Percentiles rank a stretch among this genome's conserved stretches.
These are phyloP conservation scores for Hypomecis atomaria DNA, from an alignment of 2,888 invertebrate species.

Conservation along the genomic window DNA sequence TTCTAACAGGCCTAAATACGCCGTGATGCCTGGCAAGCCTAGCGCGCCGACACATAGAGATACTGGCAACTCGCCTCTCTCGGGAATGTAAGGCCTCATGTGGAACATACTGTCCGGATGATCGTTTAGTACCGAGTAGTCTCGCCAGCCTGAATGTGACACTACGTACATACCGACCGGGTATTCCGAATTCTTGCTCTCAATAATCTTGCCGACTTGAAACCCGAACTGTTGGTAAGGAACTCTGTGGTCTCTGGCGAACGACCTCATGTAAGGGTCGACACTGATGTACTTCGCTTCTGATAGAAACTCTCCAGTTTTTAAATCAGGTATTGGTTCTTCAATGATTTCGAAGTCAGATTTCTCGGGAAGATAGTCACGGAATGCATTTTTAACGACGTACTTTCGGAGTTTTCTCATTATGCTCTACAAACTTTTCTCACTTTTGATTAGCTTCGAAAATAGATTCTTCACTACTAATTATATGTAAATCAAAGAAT, in stretches of 20 bases:
- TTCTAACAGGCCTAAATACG: slow-evolving; percentile 70
- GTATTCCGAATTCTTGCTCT: slow-evolving; percentile 85
- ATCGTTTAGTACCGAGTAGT: slow-evolving; percentile 66
- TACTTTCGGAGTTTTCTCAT: slow-evolving; percentile 48
- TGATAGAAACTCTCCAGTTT: slow-evolving; percentile 81
- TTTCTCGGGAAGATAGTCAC: slow-evolving; percentile 60
- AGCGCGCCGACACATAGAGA: slow-evolving; percentile 85
- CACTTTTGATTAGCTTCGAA: slow-evolving; percentile 14
- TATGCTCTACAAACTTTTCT: slow-evolving; percentile 15
- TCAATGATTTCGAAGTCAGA: slow-evolving; percentile 68
- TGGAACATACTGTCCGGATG: slow-evolving; percentile 50
- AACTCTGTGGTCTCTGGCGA: slow-evolving; percentile 47
- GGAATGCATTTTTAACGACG: slow-evolving; percentile 55
- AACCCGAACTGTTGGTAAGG: slow-evolving; percentile 61
- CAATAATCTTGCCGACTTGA: slow-evolving; percentile 80
- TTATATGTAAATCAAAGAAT: not conserved
- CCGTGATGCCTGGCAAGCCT: slow-evolving; percentile 85
- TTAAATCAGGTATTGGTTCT: slow-evolving; percentile 63
- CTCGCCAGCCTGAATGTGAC: slow-evolving; percentile 86
- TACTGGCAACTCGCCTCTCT: slow-evolving; percentile 73
- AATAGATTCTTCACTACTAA: slow-evolving; percentile 1
- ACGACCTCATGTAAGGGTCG: slow-evolving; percentile 87
- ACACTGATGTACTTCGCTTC: slow-evolving; percentile 86
- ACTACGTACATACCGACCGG: slow-evolving; percentile 84
- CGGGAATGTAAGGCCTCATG: slow-evolving; percentile 64